Evolutionary conservation across 2,888 invertebrate species (phyloP), one percentile per base, ranked within the genome.

Genomic region (Drosophila subsilvestris): DNA sequence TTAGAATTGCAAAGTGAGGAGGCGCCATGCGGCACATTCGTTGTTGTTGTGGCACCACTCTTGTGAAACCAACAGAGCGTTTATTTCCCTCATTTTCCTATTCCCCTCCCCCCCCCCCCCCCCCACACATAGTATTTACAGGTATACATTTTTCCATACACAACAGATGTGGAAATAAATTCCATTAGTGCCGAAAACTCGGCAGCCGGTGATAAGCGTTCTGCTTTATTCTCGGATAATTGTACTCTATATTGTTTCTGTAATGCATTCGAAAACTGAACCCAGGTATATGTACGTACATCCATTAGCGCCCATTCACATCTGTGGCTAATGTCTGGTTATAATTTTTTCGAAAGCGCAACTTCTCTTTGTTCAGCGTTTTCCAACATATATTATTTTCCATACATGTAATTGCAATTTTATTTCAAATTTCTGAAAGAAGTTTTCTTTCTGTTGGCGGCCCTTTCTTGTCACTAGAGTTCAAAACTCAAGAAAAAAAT

Each of bases 1-100:
- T 80, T 74, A 76, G 73, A 82, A 79, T 73, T 80, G 58, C 81
- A 76, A 62, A 72, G 68, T 49, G 65, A 27, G 71, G 56, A 32
- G 74, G 56, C 66, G 66, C 49, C 65, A 62, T 17, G 65, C 65
- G 73, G 72, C 49, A 54, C 55, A 53, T 27, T 65, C 20, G 20
- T 44, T 57, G 56, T 25, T 57, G 59, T 53, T 72, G 22, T 57
- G 65, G 27, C 48, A 53, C 57, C 57, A 72, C 53, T 48, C 53
- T 57, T 20, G 57, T 72, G 71, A 63, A 72, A 72, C 74, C 74
- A 72, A 47, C 45, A 17, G 22, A 58, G 54, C 61, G 48, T 53
- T 70, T 70, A 43, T 44, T 47, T 56, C 45, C 37, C 37, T 7
- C n/a, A 43, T 17, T 65, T 66, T n/a, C 63, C 63, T 53, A 53